A percentile compares a stretch with the other conserved stretches of the same genome.
Evolutionary conservation across 2,113 vertebrate genomes (phyloP).

Genomic region (Rhinichthys klamathensis): DNA sequence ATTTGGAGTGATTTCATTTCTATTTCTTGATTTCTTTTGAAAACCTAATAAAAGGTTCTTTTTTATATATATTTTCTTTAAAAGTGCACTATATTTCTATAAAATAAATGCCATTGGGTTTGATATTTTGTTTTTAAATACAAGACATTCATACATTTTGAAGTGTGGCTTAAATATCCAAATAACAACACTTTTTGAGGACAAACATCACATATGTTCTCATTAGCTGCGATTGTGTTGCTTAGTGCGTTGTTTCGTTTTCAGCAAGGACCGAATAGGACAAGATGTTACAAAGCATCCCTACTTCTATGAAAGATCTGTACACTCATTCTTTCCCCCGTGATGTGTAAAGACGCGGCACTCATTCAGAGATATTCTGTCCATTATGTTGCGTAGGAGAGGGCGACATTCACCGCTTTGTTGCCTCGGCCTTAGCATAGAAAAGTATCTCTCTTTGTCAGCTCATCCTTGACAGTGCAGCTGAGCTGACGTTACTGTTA

Average conservation of each 20-base stretch:
- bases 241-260: neutral
- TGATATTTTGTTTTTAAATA: neutral
- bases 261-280: neutral
- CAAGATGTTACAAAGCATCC: neutral
- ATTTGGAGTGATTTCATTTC: too few species aligned
- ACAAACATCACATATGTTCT: neutral
- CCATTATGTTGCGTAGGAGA: constrained; percentile 9
- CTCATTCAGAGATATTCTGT: constrained; percentile 38
- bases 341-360: constrained; percentile 17
- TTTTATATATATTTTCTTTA: neutral
- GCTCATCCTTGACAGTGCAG: constrained; percentile 34
- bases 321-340: constrained; percentile 2
- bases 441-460: constrained; percentile 43
- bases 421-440: neutral
- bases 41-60: too few species aligned
- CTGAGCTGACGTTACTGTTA: constrained; percentile 51
- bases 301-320: neutral
- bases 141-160: neutral
- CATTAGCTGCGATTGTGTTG: neutral
- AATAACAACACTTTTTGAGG: neutral
- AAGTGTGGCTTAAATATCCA: neutral
- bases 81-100: neutral
- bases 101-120: neutral
- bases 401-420: neutral
- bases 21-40: too few species aligned